phyloP scores from a whole-genome alignment of 2,113 vertebrate species.

The Dascyllus trimaculatus region DNA sequence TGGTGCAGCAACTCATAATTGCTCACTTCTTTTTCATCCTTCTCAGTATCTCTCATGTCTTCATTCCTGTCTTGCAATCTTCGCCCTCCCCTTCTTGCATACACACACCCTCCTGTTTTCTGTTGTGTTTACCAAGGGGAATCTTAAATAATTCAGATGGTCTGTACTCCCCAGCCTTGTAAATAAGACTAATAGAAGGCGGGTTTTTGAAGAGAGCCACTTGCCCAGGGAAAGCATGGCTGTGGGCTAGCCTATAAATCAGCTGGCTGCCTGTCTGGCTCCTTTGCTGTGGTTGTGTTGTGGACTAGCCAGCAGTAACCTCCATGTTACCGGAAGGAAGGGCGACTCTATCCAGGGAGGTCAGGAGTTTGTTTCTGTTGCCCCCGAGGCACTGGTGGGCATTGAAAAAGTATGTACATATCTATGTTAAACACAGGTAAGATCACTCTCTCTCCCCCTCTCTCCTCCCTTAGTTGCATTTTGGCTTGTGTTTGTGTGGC shows the following conservation, averaged over 20 bases:
- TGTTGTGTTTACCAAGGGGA: conserved; percentile 74
- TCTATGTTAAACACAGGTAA: conserved; percentile 37
- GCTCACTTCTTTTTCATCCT: conserved; percentile 8
- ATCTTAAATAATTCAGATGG: conserved; percentile 78
- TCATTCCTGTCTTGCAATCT: conserved; percentile 34
- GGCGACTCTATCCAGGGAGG: conserved; percentile 50
- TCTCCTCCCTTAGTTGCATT: neutral
- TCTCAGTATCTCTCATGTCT: conserved; percentile 23
- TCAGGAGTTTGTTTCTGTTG: conserved; percentile 40
- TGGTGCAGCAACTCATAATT: conserved; percentile 61
- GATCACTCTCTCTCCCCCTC: conserved; percentile 16
- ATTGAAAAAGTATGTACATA: conserved; percentile 31
- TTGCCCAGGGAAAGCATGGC: conserved; percentile 70
- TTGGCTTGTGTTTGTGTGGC: conserved; percentile 9
- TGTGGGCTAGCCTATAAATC: conserved; percentile 70
- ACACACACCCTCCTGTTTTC: conserved; percentile 33
- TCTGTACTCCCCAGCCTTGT: conserved; percentile 72
- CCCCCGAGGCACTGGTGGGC: conserved; percentile 32
- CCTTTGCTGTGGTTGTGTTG: conserved; percentile 43
- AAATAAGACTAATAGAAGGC: conserved; percentile 80
- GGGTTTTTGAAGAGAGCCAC: conserved; percentile 70
- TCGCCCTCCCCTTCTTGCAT: neutral
- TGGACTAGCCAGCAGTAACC: conserved; percentile 34
- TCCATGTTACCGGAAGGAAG: conserved; percentile 60
- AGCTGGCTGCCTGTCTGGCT: conserved; percentile 58